phyloP scores from a whole-genome alignment of 2,797 vertebrate genomes.

The Fringilla coelebs region DNA sequence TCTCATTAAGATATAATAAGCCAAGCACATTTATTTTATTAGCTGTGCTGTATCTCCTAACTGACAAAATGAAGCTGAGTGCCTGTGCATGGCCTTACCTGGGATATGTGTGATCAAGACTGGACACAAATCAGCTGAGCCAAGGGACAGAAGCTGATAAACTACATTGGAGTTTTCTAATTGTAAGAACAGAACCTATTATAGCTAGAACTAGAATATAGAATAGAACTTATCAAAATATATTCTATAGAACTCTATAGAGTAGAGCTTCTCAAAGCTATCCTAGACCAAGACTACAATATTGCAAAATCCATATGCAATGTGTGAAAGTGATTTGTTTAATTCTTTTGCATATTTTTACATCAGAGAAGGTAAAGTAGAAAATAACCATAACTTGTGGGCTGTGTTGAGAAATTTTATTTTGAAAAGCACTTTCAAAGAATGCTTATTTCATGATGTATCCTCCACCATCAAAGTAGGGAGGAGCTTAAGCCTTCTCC shows the following conservation, averaged over 20 bases:
- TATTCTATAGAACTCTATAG: not conserved
- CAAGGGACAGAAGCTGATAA: not conserved
- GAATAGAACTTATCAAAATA: not conserved
- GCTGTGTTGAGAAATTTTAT: not conserved
- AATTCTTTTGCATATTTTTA: not conserved
- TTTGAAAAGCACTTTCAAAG: not conserved
- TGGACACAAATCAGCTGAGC: not conserved
- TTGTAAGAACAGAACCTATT: not conserved
- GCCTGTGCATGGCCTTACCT: not conserved
- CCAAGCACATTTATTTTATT: not conserved
- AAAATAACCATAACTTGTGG: not conserved
- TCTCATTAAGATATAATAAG: not conserved
- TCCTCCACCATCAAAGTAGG: not conserved
- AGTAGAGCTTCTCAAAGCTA: not conserved
- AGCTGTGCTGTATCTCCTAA: not conserved
- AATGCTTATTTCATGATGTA: not conserved
- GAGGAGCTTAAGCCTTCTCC: not conserved
- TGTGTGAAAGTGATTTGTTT: not conserved
- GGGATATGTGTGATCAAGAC: not conserved
- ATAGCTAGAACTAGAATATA: not conserved
- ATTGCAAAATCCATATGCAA: not conserved
- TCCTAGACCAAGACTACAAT: not conserved
- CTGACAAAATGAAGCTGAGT: not conserved
- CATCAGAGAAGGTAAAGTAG: not conserved
- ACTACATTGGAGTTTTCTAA: not conserved